These are phyloP conservation scores for Triplophysa rosa DNA, from an alignment of 2,113 vertebrate species.

Conservation along the genomic window DNA sequence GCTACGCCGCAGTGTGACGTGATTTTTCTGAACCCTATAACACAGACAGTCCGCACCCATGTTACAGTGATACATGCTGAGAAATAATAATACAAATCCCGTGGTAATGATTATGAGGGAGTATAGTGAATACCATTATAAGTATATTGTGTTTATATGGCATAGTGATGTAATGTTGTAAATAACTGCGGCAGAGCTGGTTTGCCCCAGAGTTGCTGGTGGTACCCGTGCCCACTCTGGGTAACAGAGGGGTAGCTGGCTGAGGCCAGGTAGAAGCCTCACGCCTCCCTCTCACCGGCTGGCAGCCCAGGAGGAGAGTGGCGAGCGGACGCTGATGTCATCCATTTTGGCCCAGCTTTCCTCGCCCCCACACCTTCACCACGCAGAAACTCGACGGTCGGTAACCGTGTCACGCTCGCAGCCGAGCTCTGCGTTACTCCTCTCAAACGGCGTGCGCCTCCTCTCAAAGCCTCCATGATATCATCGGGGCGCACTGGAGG, in stretches of 20 bases:
- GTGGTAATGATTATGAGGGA: constrained; percentile 33
- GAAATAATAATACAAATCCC: constrained; percentile 34
- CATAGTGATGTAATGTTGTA: constrained; percentile 52
- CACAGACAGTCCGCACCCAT: constrained; percentile 10
- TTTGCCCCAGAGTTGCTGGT: constrained; percentile 62
- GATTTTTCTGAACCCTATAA: constrained; percentile 43
- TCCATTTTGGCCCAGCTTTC: constrained; percentile 29
- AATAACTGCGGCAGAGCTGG: constrained; percentile 54
- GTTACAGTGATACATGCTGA: constrained; percentile 8
- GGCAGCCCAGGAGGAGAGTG: constrained; percentile 32
- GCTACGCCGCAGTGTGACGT: constrained; percentile 57
- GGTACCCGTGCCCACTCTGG: constrained; percentile 53
- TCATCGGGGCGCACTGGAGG: constrained; percentile 38
- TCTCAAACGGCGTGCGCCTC: constrained; percentile 28
- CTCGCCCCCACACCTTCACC: constrained; percentile 12
- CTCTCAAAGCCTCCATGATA: constrained; percentile 24
- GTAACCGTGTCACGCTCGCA: constrained; percentile 10
- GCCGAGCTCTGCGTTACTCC: not conserved
- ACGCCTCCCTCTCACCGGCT: constrained; percentile 32
- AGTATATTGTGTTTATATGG: constrained; percentile 9
- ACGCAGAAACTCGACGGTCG: not conserved
- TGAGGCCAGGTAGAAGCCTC: constrained; percentile 32
- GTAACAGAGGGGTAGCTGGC: constrained; percentile 42
- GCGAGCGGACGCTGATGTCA: constrained; percentile 45
- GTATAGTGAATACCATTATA: constrained; percentile 28